Evolutionary conservation across 2,113 vertebrate genomes (phyloP).

Genomic region (Zosterops japonicus): DNA sequence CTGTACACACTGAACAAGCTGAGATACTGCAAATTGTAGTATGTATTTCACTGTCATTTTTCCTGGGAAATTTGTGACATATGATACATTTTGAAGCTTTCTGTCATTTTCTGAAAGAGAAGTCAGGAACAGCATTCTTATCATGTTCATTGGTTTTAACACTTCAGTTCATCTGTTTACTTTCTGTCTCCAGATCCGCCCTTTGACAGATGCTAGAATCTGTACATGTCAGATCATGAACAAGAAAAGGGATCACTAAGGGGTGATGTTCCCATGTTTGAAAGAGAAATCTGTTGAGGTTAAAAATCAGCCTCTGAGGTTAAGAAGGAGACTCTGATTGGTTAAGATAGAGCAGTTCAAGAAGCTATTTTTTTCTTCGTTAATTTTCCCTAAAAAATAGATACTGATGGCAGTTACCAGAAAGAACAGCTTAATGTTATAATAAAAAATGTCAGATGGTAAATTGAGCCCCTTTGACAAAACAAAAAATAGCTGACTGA

Average conservation of each 20-base stretch:
- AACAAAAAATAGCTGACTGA: background rate
- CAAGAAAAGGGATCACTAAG: background rate
- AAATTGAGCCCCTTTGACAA: background rate
- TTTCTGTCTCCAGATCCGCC: background rate
- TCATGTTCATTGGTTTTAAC: background rate
- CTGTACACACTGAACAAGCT: background rate
- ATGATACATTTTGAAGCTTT: background rate
- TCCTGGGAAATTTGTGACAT: background rate
- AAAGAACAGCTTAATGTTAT: background rate
- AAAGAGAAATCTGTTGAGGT: background rate
- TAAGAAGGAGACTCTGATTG: background rate
- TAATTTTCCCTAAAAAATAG: background rate
- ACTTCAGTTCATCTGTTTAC: background rate
- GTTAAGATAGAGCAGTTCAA: background rate
- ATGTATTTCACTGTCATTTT: background rate
- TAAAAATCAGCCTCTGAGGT: background rate
- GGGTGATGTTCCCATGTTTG: background rate
- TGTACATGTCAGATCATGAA: background rate
- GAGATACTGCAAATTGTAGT: background rate
- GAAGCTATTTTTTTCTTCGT: background rate
- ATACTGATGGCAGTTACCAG: background rate
- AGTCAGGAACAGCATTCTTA: background rate
- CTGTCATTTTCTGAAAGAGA: background rate
- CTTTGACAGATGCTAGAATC: background rate
- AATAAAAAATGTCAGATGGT: background rate